A percentile compares a stretch with the other conserved stretches of the same genome.
These are phyloP conservation scores for Acronicta leporina DNA, from an alignment of 2,888 invertebrate genomes.

Conservation along the genomic window DNA sequence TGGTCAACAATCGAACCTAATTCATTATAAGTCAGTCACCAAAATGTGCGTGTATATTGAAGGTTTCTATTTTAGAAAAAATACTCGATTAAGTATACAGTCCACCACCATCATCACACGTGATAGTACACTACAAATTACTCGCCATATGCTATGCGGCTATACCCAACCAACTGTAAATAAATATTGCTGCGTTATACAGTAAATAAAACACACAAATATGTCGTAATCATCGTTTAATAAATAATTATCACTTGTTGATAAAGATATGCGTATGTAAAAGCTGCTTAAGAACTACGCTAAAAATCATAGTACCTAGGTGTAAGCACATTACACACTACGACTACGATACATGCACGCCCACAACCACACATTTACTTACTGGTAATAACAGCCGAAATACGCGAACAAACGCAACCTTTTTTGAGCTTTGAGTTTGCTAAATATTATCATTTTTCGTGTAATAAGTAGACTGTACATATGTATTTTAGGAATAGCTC, in stretches of 20 bases:
- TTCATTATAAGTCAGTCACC: too few relatives aligned
- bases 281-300: conserved; percentile 62
- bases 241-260: conserved; percentile 72
- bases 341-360: conserved; percentile 20
- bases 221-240: conserved; percentile 61
- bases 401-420: conserved; percentile 33
- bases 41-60: too few relatives aligned
- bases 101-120: too few relatives aligned
- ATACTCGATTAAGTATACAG: too few relatives aligned
- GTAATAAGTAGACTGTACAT: too few relatives aligned
- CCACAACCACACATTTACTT: conserved; percentile 13
- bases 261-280: conserved; percentile 69
- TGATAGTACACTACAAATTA: background rate
- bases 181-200: too few relatives aligned
- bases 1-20: too few relatives aligned
- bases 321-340: conserved; percentile 18
- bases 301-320: conserved; percentile 46
- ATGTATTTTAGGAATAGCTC: too few relatives aligned
- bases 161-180: too few relatives aligned
- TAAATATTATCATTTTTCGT: too few relatives aligned
- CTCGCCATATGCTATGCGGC: too few relatives aligned
- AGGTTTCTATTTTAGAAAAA: too few relatives aligned
- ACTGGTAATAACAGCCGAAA: conserved; percentile 29
- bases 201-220: conserved; percentile 37
- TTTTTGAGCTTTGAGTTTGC: conserved; percentile 7